Evolutionary conservation across 1,140 invertebrate species (phyloP).

Genomic region (Hormaphis cornu): DNA sequence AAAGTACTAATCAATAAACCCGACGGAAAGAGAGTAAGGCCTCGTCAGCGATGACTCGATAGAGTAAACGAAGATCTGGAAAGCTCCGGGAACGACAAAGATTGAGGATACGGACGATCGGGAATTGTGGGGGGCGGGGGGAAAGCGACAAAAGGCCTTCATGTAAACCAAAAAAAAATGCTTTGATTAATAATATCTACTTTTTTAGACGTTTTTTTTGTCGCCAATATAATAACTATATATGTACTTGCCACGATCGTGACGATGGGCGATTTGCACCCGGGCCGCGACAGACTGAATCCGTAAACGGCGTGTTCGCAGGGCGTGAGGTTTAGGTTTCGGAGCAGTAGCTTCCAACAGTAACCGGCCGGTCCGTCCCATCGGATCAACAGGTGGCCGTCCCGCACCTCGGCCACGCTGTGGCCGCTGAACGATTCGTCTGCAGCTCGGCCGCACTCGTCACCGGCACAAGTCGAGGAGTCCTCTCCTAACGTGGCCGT

Average conservation of each 20-base stretch:
- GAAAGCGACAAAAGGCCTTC: no score
- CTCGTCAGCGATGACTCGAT: no score
- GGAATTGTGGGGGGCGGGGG: no score
- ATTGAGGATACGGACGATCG: no score
- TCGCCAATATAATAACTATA: background rate
- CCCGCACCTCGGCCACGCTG: slow-evolving; percentile 8
- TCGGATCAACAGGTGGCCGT: slow-evolving; percentile 10
- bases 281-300: background rate
- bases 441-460: background rate
- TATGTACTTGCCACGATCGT: background rate
- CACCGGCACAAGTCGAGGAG: background rate
- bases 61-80: no score
- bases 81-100: no score
- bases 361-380: slow-evolving; percentile 13
- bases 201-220: background rate
- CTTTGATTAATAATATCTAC: no score
- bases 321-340: background rate
- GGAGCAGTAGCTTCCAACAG: slow-evolving; percentile 9
- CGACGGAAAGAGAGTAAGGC: no score
- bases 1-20: no score
- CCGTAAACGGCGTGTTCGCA: slow-evolving; percentile 1
- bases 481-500: slow-evolving; percentile 18
- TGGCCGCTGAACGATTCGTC: background rate
- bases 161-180: no score
- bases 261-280: background rate